Percentiles rank a stretch among this genome's conserved stretches.
Conservation (phyloP, 2,888 invertebrate genomes). For the Dynastes hyllus region DNA sequence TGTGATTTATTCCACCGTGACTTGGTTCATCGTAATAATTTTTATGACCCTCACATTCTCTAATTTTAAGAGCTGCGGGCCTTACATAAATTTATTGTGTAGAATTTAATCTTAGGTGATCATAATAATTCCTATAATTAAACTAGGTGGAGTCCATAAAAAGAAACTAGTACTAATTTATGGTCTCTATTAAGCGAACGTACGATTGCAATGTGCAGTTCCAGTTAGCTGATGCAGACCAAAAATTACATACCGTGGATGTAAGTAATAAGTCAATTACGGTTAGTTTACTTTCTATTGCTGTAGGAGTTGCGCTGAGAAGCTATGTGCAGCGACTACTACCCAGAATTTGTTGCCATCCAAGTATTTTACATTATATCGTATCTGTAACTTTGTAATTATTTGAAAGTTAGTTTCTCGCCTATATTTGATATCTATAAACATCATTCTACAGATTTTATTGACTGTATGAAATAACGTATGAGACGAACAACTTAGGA, state of each 20-base stretch:
- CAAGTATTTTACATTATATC: background rate
- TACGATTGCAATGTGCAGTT: constrained; percentile 29
- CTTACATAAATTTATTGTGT: constrained; percentile 40
- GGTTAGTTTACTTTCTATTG: constrained; percentile 17
- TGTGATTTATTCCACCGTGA: constrained; percentile 21
- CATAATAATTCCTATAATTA: constrained; percentile 42
- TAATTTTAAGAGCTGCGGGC: constrained; percentile 24
- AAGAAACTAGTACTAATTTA: constrained; percentile 37
- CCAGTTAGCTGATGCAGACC: constrained; percentile 10
- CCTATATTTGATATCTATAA: background rate
- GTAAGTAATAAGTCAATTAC: constrained; percentile 36
- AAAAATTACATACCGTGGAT: constrained; percentile 34
- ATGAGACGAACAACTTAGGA: too few relatives aligned
- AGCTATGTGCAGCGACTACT: background rate
- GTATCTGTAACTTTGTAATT: background rate
- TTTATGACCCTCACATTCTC: constrained; percentile 16
- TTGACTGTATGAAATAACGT: too few relatives aligned
- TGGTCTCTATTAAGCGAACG: constrained; percentile 25
- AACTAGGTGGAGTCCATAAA: constrained; percentile 8
- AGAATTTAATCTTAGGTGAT: constrained; percentile 31
- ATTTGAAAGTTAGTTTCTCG: background rate
- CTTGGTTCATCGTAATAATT: constrained; percentile 26
- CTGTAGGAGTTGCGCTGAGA: constrained; percentile 2
- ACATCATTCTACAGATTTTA: background rate
- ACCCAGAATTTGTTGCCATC: too few relatives aligned